Percentiles rank a stretch among this genome's conserved stretches.
Conservation (phyloP, 2,888 invertebrate genomes). For the Eristalis pertinax region DNA sequence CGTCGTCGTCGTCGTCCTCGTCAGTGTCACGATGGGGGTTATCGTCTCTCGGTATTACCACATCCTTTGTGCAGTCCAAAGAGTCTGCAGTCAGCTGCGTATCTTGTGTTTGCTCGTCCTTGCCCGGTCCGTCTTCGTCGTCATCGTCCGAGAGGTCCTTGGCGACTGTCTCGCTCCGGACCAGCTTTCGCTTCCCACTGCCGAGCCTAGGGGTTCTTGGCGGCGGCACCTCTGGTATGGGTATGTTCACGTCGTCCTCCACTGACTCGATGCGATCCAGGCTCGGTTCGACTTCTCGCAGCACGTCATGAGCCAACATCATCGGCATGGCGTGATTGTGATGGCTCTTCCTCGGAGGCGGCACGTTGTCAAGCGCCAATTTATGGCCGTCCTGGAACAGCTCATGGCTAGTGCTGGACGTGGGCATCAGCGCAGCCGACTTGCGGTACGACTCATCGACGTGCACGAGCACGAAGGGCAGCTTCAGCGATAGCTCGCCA, state of each 20-base stretch:
- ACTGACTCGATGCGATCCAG: conserved; percentile 76
- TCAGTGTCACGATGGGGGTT: conserved; percentile 1
- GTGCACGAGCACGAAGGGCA: conserved; percentile 91
- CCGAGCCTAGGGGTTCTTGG: conserved; percentile 38
- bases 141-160: conserved; percentile 77
- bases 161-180: conserved; percentile 79
- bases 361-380: conserved; percentile 77
- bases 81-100: conserved; percentile 42
- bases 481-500: conserved; percentile 89
- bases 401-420: conserved; percentile 43
- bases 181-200: conserved; percentile 75
- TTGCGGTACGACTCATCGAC: conserved; percentile 76
- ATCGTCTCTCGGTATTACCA: conserved; percentile 29
- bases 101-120: conserved; percentile 35
- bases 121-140: conserved; percentile 36
- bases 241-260: conserved; percentile 76
- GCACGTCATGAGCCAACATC: conserved; percentile 13
- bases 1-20: neutral
- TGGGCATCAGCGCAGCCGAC: conserved; percentile 55
- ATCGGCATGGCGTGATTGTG: conserved; percentile 50
- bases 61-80: conserved; percentile 27
- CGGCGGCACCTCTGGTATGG: conserved; percentile 69
- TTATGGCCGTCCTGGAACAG: conserved; percentile 71
- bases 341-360: conserved; percentile 73
- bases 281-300: conserved; percentile 49